Percentiles rank a stretch among this genome's conserved stretches.
phyloP scores from a whole-genome alignment of 1,140 invertebrate genomes.

The Steinernema feltiae region DNA sequence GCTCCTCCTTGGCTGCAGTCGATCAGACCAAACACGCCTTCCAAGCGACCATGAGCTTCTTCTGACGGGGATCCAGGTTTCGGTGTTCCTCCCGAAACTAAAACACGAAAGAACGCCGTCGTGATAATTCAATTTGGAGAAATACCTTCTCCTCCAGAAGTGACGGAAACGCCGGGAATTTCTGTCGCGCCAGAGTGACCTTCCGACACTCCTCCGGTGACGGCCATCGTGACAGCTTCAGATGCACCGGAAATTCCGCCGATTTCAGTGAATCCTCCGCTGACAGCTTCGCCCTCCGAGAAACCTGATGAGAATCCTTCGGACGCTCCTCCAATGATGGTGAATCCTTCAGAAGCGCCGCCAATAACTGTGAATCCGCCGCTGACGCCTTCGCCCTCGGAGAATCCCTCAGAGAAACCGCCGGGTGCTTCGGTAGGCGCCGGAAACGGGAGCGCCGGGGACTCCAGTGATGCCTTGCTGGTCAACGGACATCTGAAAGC shows the following conservation, averaged over 20 bases:
- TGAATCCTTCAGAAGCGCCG: neutral
- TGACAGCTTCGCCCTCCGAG: no score
- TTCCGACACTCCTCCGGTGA: neutral
- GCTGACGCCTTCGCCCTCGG: neutral
- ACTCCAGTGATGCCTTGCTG: neutral
- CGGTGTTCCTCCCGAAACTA: neutral
- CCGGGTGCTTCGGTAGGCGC: neutral
- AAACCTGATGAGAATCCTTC: neutral
- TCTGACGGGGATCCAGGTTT: neutral
- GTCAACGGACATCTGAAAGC: neutral
- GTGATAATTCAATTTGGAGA: neutral
- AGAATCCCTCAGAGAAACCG: neutral
- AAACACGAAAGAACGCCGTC: neutral
- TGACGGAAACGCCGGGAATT: neutral
- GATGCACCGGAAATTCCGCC: no score
- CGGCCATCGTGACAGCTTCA: no score
- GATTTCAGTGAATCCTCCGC: no score
- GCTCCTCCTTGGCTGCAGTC: conserved; percentile 1
- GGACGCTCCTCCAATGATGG: neutral
- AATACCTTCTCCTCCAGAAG: neutral
- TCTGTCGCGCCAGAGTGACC: neutral
- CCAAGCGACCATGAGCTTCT: neutral
- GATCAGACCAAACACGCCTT: neutral
- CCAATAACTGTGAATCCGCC: neutral
- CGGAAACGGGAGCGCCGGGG: neutral